Percentiles rank a stretch among this genome's conserved stretches.
These are phyloP conservation scores for Athalia circularis DNA, from an alignment of 2,888 invertebrate genomes.

Conservation along the genomic window DNA sequence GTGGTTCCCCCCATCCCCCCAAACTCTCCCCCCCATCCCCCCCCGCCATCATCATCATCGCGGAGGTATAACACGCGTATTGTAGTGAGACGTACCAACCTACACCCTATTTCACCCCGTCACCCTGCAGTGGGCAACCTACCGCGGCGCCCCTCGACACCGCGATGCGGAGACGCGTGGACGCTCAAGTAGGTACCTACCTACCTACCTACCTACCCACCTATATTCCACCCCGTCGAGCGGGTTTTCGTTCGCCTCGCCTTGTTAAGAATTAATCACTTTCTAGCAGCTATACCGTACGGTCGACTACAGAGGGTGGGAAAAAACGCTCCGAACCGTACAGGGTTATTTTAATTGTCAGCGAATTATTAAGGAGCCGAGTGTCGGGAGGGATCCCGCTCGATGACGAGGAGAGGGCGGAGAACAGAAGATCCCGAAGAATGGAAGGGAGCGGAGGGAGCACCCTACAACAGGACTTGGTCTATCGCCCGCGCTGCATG, in stretches of 20 bases:
- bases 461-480: too few relatives aligned
- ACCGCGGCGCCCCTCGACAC: not conserved
- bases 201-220: not conserved
- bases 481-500: too few relatives aligned
- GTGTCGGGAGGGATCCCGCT: not conserved
- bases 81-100: not conserved
- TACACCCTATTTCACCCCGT: not conserved
- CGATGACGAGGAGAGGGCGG: too few relatives aligned
- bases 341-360: conserved; percentile 59
- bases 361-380: conserved; percentile 51
- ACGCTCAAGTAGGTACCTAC: conserved; percentile 36
- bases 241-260: conserved; percentile 57
- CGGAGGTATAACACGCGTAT: not conserved
- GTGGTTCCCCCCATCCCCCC: not conserved
- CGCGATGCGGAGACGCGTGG: conserved; percentile 43
- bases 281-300: conserved; percentile 46
- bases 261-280: conserved; percentile 63
- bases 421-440: too few relatives aligned
- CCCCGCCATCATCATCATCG: not conserved
- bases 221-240: not conserved
- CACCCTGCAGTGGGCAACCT: too few relatives aligned
- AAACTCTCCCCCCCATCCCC: too few relatives aligned
- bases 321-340: not conserved
- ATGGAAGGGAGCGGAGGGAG: too few relatives aligned
- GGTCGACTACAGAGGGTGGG: conserved; percentile 40